Evolutionary conservation across 2,888 invertebrate genomes (phyloP).

Genomic region (Zygothrica quintamaculata): DNA sequence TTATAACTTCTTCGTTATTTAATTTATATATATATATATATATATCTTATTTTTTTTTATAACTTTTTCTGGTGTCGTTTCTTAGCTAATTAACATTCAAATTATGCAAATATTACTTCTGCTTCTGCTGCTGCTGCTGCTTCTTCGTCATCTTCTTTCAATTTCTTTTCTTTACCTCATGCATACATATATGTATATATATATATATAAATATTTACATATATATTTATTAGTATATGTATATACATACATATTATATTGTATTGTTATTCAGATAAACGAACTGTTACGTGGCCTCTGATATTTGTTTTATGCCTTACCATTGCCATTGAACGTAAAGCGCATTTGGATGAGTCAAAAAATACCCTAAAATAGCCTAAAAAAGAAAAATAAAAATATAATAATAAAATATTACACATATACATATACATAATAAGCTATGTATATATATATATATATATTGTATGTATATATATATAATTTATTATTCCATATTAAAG

Average conservation of each 20-base stretch:
- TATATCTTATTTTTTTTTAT: slow-evolving; percentile 9
- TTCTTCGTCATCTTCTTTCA: slow-evolving; percentile 25
- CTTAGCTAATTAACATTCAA: slow-evolving; percentile 69
- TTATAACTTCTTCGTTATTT: background rate
- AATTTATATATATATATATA: background rate
- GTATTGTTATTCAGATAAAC: background rate
- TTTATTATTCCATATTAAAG: too few relatives aligned
- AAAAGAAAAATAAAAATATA: too few relatives aligned
- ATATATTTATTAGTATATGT: slow-evolving; percentile 34
- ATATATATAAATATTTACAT: slow-evolving; percentile 30
- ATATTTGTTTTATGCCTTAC: too few relatives aligned
- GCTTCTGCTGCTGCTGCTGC: slow-evolving; percentile 10
- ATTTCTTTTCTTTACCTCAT: slow-evolving; percentile 40
- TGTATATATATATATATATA: too few relatives aligned
- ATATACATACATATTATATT: background rate
- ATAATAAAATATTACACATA: too few relatives aligned
- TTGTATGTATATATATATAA: too few relatives aligned
- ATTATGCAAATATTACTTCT: slow-evolving; percentile 75
- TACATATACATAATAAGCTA: too few relatives aligned
- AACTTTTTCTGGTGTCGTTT: slow-evolving; percentile 6
- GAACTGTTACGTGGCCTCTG: background rate
- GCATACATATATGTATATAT: slow-evolving; percentile 31
- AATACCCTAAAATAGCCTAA: too few relatives aligned
- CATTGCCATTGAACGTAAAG: too few relatives aligned
- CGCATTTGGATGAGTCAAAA: too few relatives aligned